These are phyloP conservation scores for Drosophila diplacantha DNA, from an alignment of 2,888 invertebrate species.

Conservation along the genomic window DNA sequence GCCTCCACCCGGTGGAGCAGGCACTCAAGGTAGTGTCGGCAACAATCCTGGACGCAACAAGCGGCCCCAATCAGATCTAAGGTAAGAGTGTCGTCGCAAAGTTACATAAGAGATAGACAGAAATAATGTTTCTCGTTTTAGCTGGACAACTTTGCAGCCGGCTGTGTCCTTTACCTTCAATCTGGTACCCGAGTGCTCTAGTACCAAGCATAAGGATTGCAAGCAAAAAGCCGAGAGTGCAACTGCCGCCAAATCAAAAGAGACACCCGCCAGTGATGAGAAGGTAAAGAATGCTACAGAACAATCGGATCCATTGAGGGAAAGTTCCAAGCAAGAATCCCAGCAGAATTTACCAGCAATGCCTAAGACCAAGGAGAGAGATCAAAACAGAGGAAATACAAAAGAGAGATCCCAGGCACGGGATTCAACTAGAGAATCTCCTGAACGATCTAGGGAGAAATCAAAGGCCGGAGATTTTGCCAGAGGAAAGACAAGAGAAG, in stretches of 20 bases:
- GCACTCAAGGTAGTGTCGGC: background rate
- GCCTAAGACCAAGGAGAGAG: background rate
- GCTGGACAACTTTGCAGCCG: slow-evolving; percentile 52
- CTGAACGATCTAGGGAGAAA: background rate
- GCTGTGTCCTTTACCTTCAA: slow-evolving; percentile 45
- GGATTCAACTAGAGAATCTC: background rate
- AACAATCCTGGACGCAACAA: slow-evolving; percentile 13
- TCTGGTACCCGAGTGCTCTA: slow-evolving; percentile 46
- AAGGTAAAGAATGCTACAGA: slow-evolving; percentile 2
- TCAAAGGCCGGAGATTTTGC: slow-evolving; percentile 1
- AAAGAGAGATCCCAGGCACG: slow-evolving; percentile 1
- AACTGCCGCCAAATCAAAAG: slow-evolving; percentile 7
- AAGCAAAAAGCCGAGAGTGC: slow-evolving; percentile 12
- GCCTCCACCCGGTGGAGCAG: background rate
- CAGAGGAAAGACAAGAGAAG: slow-evolving; percentile 5
- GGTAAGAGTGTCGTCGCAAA: slow-evolving; percentile 34
- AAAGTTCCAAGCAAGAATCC: background rate
- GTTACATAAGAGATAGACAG: background rate
- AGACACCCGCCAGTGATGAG: slow-evolving; percentile 11
- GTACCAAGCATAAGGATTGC: slow-evolving; percentile 49
- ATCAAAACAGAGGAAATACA: background rate
- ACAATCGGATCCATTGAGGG: background rate
- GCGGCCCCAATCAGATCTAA: slow-evolving; percentile 40
- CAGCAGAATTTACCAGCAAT: background rate
- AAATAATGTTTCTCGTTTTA: slow-evolving; percentile 9